Conservation (phyloP, 2,888 invertebrate species). For the Sphaerophoria taeniata region DNA sequence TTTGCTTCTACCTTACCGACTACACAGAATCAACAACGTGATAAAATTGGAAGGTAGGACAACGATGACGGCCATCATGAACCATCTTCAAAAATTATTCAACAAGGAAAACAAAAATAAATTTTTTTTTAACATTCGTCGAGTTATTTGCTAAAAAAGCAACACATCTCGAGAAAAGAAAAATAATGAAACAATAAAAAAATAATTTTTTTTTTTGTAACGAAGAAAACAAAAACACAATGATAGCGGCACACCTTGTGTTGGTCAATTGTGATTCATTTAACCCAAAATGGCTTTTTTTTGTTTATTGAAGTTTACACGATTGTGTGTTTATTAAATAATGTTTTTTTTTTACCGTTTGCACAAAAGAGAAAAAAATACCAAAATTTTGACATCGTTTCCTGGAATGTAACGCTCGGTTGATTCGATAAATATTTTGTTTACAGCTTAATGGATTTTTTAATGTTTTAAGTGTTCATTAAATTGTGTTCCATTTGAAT, state of each 20-base stretch:
- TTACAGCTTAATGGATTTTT: constrained; percentile 42
- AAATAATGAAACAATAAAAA: constrained; percentile 34
- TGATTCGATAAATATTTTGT: constrained; percentile 26
- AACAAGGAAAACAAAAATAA: constrained; percentile 21
- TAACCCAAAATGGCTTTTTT: constrained; percentile 47
- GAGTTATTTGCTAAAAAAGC: constrained; percentile 29
- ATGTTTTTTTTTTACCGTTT: constrained; percentile 15
- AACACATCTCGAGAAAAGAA: constrained; percentile 1
- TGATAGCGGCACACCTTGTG: constrained; percentile 66
- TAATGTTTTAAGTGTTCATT: constrained; percentile 38
- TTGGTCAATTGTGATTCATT: constrained; percentile 64
- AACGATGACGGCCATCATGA: constrained; percentile 32
- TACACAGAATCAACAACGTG: constrained; percentile 46
- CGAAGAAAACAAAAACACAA: constrained; percentile 36
- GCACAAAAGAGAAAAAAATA: constrained; percentile 17
- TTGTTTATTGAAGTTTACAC: constrained; percentile 57
- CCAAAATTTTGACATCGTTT: constrained; percentile 62
- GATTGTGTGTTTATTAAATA: constrained; percentile 64
- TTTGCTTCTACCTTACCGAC: not conserved
- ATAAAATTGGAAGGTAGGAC: constrained; percentile 19
- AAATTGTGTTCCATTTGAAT: constrained; percentile 33
- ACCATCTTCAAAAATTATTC: constrained; percentile 24
- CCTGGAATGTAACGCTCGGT: constrained; percentile 59
- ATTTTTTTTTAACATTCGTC: constrained; percentile 15
- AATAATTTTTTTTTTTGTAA: constrained; percentile 8